Evolutionary conservation across 2,797 vertebrate species (phyloP).

Genomic region (Clarias laeviceps): DNA sequence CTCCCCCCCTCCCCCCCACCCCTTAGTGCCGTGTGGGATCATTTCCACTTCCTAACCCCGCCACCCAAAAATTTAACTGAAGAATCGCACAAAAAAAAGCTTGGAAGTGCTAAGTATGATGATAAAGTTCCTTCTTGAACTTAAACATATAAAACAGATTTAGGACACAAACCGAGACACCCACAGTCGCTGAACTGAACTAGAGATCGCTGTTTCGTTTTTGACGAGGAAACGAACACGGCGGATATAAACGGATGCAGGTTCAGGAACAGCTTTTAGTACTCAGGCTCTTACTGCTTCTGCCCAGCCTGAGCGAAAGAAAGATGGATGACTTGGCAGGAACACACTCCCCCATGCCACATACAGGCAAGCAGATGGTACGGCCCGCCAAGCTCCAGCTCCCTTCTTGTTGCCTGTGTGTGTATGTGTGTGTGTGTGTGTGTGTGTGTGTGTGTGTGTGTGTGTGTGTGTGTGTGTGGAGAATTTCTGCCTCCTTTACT

Average conservation of each 20-base stretch:
- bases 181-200: background rate
- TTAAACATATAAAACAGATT: background rate
- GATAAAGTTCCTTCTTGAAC: background rate
- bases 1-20: background rate
- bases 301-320: slow-evolving; percentile 3
- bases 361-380: slow-evolving; percentile 44
- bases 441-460: slow-evolving; percentile 32
- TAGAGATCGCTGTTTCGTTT: background rate
- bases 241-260: background rate
- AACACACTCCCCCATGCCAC: slow-evolving; percentile 16
- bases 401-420: slow-evolving; percentile 10
- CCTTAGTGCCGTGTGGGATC: background rate
- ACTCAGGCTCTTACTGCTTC: background rate
- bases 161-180: background rate
- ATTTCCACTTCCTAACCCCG: background rate
- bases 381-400: slow-evolving; percentile 16
- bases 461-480: slow-evolving; percentile 25
- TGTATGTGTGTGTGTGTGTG: slow-evolving; percentile 30
- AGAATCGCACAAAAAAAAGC: background rate
- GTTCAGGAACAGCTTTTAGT: background rate
- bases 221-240: background rate
- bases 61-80: background rate
- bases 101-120: background rate
- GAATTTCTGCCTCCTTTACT: background rate
- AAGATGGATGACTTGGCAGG: slow-evolving; percentile 35